Base-by-base conservation (phyloP, 2,888 invertebrate genomes). In the Agrochola macilenta region DNA sequence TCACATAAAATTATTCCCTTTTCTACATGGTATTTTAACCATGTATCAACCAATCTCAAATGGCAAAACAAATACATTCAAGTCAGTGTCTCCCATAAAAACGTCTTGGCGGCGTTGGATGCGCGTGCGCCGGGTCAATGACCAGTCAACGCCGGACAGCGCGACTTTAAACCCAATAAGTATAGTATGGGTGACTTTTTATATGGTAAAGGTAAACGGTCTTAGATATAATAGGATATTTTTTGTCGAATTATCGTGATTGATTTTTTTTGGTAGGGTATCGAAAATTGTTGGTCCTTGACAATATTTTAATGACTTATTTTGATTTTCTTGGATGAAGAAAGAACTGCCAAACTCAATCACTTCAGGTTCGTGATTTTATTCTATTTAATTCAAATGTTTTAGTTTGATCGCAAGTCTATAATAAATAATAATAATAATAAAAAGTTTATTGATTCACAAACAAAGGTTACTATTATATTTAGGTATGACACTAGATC, bases 91-190 rank as follows among this genome's bases (percentile, higher is more conserved):
- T 85, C 70, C 61, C 65, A 79, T 78, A 83, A 86, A 89, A 88
- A 84, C 84, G 73, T 46, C 84, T 63, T 74, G 64, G 80, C 63
- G 23, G 58, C 86, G 86, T 52, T 86, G 81, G 74, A 72, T 84
- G 88, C 83, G 80, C 82, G 58, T 49, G 81, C 89, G 86, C 66
- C 49, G 82, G 90, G 86, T 88, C 89, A 84, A 74, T 54, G 90
- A 76, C 89, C 88, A 54, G 79, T 75, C 81, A 76, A 39, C 85
- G 75, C 73, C 85, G 88, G 89, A 86, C 87, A 85, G 43, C 75
- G 80, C 70, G 78, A 75, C 81, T 87, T 76, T 73, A 85, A 76
- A 84, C 65, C 82, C 84, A 84, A 84, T 85, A 84, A 85, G 71
- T 85, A 82, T 85, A 84, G 83, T 79, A 66, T 79, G 64, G 58